Percentiles rank a stretch among this genome's conserved stretches.
Evolutionary conservation across 2,113 vertebrate species (phyloP).

Genomic region (Galbula dea): DNA sequence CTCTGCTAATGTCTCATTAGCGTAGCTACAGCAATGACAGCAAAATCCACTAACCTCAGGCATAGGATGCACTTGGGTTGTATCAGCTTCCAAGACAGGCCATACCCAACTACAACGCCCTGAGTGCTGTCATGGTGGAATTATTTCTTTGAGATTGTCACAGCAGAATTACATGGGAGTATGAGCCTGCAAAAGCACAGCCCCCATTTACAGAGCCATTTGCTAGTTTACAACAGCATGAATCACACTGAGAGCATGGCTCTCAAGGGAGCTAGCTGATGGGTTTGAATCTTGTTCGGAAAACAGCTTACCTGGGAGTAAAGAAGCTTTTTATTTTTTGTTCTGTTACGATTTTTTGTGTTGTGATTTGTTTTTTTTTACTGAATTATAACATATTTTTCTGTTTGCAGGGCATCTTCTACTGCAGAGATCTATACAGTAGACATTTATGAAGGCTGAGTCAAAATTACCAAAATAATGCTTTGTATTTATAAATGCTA

Average conservation of each 20-base stretch:
- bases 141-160: background rate
- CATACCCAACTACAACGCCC: background rate
- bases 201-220: background rate
- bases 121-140: background rate
- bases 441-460: background rate
- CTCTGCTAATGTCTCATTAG: background rate
- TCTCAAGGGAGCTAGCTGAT: background rate
- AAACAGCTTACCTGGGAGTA: background rate
- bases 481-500: background rate
- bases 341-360: too few relatives aligned
- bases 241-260: background rate
- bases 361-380: accelerated
- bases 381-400: background rate
- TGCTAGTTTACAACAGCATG: background rate
- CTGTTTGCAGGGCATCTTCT: background rate
- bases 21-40: background rate
- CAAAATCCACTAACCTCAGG: background rate
- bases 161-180: background rate
- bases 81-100: background rate
- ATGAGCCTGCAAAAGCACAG: background rate
- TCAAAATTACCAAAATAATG: background rate
- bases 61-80: background rate
- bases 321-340: background rate
- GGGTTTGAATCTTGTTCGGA: background rate
- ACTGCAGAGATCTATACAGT: background rate